These are phyloP conservation scores for Odontomyia ornata DNA, from an alignment of 2,888 invertebrate species.

Conservation along the genomic window DNA sequence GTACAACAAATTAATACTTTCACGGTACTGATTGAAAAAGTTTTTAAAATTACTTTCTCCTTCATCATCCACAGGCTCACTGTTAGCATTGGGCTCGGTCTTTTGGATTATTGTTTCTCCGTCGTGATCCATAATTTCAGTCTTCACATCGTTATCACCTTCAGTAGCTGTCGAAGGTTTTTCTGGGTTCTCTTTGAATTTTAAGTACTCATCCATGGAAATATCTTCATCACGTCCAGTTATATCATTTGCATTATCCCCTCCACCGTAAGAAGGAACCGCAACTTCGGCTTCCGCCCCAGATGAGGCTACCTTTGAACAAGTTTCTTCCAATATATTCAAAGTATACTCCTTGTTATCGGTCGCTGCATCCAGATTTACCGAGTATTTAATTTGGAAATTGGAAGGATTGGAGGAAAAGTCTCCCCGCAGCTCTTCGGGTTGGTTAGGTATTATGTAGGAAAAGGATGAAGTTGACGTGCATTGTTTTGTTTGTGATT, in stretches of 20 bases:
- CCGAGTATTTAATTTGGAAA: constrained; percentile 42
- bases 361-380: constrained; percentile 23
- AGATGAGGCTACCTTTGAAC: constrained; percentile 1
- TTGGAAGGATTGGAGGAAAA: constrained; percentile 24
- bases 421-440: constrained; percentile 5
- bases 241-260: neutral
- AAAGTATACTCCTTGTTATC: constrained; percentile 38
- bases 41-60: constrained; percentile 24
- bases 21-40: constrained; percentile 49
- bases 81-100: neutral
- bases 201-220: constrained; percentile 48
- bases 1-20: constrained; percentile 49
- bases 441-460: constrained; percentile 8
- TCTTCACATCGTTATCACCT: neutral
- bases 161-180: neutral
- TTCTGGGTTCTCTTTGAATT: constrained; percentile 40
- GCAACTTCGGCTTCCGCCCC: neutral
- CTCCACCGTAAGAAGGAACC: neutral
- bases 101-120: neutral
- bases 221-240: constrained; percentile 45
- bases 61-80: neutral
- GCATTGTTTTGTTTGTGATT: constrained; percentile 1
- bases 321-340: constrained; percentile 39
- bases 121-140: constrained; percentile 8
- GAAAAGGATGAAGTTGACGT: constrained; percentile 18